Base-by-base conservation (phyloP, 2,797 vertebrate genomes). In the Dallia pectoralis region DNA sequence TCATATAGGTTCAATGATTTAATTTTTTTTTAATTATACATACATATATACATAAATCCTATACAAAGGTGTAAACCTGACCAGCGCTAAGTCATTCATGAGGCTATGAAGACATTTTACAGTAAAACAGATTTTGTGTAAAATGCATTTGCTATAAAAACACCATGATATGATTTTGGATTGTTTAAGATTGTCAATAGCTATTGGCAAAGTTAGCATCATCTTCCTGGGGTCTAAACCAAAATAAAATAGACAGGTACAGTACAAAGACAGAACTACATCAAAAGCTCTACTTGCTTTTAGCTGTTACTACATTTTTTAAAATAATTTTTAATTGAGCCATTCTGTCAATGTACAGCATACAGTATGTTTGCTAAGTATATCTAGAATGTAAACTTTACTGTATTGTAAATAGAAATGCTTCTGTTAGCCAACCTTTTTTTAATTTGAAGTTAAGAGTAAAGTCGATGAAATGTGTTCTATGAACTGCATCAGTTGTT, bases 391-490 rank as follows among this genome's bases (percentile, higher is more conserved):
- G 94, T 94, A 93, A 91, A 91, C 82, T 85, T 79, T 89, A 87
- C 89, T 77, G 84, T 88, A 86, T 85, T 96, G 93, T 97, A 95
- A 94, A 95, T 94, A 94, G 82, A 91, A 91, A 85, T 85, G 89
- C 93, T 86, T 89, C 86, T 89, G 78, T 85, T 85, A 85, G 86
- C 90, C 78, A n/a, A n/a, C 78, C 82, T 78, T 88, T 91, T 88
- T 87, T 81, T 85, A 69, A 88, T 80, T 88, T 87, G 88, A 89
- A 89, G 80, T 75, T 76, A 77, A 73, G 29, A 29, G 25, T 80
- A 82, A 83, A 88, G 78, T 74, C 77, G 75, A 81, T n/a, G n/a
- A 82, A 82, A 69, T 19, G 66, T 80, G 77, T 86, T 84, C 69
- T 87, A 80, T 81, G 67, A 88, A 82, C 76, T 84, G 75, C 82